Evolutionary conservation across 2,797 vertebrate genomes (phyloP).

Genomic region (Paedocypris micromegethes): DNA sequence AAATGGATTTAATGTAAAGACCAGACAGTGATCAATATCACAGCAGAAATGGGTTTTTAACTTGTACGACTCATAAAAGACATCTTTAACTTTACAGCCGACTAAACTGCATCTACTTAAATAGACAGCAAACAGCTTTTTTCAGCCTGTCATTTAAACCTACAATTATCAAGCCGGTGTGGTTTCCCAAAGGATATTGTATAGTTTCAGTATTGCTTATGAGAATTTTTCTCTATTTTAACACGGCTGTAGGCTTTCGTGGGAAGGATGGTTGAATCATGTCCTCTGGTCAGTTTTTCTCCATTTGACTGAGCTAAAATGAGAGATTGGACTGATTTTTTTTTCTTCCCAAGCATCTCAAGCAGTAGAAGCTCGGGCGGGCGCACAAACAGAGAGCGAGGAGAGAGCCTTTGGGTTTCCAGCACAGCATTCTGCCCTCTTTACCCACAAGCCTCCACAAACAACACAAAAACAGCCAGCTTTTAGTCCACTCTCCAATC

Average conservation of each 20-base stretch:
- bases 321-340: constrained; percentile 10
- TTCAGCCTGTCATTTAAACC: too few species aligned
- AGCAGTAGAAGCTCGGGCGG: constrained; percentile 29
- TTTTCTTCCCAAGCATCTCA: constrained; percentile 24
- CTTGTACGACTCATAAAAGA: not conserved
- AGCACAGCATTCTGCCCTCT: constrained; percentile 36
- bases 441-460: constrained; percentile 30
- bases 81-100: not conserved
- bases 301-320: not conserved
- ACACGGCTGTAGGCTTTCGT: constrained; percentile 25
- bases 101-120: constrained; percentile 9
- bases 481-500: not conserved
- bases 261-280: constrained; percentile 10
- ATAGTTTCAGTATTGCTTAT: constrained; percentile 22
- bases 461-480: constrained; percentile 13
- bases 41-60: too few species aligned
- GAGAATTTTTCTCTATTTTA: constrained; percentile 22
- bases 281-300: not conserved
- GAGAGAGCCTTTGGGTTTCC: constrained; percentile 16
- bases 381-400: constrained; percentile 13
- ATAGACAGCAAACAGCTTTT: not conserved
- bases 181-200: constrained; percentile 9
- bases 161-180: not conserved
- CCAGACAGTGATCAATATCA: too few species aligned
- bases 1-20: too few species aligned